Base-by-base conservation (phyloP, 2,113 vertebrate species). In the Acrocephalus arundinaceus region DNA sequence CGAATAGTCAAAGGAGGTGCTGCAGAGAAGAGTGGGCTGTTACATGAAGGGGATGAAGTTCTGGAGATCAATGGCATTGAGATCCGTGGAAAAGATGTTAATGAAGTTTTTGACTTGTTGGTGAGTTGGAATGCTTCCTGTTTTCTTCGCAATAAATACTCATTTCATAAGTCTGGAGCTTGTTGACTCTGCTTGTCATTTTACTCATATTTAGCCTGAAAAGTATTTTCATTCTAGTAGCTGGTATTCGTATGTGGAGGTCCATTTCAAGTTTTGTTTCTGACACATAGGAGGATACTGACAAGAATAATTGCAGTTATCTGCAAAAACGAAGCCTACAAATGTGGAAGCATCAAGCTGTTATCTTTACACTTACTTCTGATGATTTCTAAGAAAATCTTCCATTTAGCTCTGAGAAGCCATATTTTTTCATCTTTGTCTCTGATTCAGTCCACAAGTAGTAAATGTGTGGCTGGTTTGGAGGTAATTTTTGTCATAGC, bases 1-100 rank as follows among this genome's bases (percentile, higher is more conserved):
- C 99, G 99, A 4, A 99, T 99, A 96, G 99, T 99, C 76, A 99
- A 98, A 97, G 99, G 99, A 25, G 99, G 99, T 24, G 98, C 98
- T 2, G 99, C 99, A 8, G 99, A 99, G 96, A 98, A 98, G 81
- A 99, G 99, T 90, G 99, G 99, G 66, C 97, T 99, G 28, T 97
- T 99, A 87, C 99, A 98, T 20, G 99, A 99, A 97, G 99, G 99
- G 52, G 99, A 99, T 6, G 99, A 99, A 97, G 99, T 99, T 97
- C 96, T 99, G 86, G 98, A 99, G 94, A 99, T 99, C 94, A 99
- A 99, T 46, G 98, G 99, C 67, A 98, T 99, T 90, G 97, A 99
- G 49, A 98, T 99, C 80, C 98, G 99, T 45, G 99, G 99, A 45
- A 99, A 99, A 96, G 99, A 99, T 76, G 98, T 99, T 95, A 99